phyloP scores from a whole-genome alignment of 2,888 invertebrate genomes.

The Labia minor region DNA sequence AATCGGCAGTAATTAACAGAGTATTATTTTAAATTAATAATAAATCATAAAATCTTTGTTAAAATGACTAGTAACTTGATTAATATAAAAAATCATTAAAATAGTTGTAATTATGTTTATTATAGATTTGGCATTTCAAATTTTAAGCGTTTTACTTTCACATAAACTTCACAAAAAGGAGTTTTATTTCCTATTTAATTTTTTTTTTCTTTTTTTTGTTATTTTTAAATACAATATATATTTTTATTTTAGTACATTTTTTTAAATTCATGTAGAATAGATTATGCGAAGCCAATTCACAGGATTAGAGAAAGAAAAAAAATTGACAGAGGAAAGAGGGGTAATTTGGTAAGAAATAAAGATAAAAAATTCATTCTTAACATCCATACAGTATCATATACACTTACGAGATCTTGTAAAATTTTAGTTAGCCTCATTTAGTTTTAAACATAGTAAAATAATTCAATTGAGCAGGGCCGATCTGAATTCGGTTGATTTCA shows the following conservation, averaged over 20 bases:
- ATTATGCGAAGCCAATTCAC: background rate
- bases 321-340: background rate
- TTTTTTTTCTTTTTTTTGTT: background rate
- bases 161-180: too few relatives aligned
- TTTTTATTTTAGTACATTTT: background rate
- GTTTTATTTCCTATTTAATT: too few relatives aligned
- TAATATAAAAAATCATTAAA: background rate
- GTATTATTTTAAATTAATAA: background rate
- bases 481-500: background rate
- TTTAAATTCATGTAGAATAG: background rate
- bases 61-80: background rate
- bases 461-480: constrained; percentile 6
- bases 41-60: background rate
- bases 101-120: background rate
- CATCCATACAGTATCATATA: background rate
- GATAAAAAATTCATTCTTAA: too few relatives aligned
- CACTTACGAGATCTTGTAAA: background rate
- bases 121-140: constrained; percentile 5
- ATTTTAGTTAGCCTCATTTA: background rate
- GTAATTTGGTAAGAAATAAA: too few relatives aligned
- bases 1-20: constrained; percentile 8
- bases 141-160: background rate
- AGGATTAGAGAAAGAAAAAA: background rate
- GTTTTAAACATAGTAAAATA: background rate
- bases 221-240: background rate